A percentile compares a stretch with the other conserved stretches of the same genome.
Evolutionary conservation across 2,888 invertebrate genomes (phyloP).

Genomic region (Tachina fera): DNA sequence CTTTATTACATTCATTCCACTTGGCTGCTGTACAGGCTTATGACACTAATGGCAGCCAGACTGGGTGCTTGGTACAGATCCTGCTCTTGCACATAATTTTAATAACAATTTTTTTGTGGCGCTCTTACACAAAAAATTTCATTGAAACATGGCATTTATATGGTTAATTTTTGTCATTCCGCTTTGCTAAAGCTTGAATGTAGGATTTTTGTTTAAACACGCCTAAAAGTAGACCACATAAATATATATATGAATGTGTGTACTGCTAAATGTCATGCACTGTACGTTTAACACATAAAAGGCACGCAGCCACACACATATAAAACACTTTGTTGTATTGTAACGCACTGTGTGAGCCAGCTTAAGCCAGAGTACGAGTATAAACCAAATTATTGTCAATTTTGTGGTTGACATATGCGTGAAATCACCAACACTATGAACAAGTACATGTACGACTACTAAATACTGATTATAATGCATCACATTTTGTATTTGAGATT

Average conservation of each 20-base stretch:
- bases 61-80: neutral
- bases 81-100: slow-evolving; percentile 40
- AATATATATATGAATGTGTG: slow-evolving; percentile 22
- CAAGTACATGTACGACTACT: slow-evolving; percentile 57
- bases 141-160: slow-evolving; percentile 35
- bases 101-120: slow-evolving; percentile 41
- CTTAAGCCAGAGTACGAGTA: slow-evolving; percentile 38
- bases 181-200: neutral
- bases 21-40: slow-evolving; percentile 15
- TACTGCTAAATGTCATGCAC: slow-evolving; percentile 66
- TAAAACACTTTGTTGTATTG: slow-evolving; percentile 22
- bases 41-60: slow-evolving; percentile 43
- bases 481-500: slow-evolving; percentile 42
- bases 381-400: slow-evolving; percentile 72
- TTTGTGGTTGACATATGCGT: slow-evolving; percentile 72
- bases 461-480: slow-evolving; percentile 66
- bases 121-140: neutral
- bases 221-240: slow-evolving; percentile 65
- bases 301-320: slow-evolving; percentile 26
- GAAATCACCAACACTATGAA: slow-evolving; percentile 69
- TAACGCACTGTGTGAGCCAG: neutral
- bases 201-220: slow-evolving; percentile 43
- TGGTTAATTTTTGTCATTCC: slow-evolving; percentile 4
- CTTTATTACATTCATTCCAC: slow-evolving; percentile 36
- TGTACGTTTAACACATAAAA: slow-evolving; percentile 59